These are phyloP conservation scores for Merodon equestris DNA, from an alignment of 2,888 invertebrate species.

Conservation along the genomic window DNA sequence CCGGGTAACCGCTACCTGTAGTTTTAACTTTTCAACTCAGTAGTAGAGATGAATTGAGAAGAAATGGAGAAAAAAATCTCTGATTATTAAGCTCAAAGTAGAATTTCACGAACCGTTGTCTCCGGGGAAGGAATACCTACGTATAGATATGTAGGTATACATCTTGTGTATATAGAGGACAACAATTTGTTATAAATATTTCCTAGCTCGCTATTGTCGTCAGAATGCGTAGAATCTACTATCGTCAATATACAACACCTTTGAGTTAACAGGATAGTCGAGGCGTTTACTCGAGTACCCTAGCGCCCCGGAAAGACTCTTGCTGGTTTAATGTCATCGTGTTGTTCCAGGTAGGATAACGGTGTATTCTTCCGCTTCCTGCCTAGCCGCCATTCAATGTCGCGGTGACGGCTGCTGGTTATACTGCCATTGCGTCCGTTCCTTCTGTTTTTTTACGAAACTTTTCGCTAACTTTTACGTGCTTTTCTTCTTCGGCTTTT, in stretches of 20 bases:
- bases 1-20: not conserved
- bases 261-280: not conserved
- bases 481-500: slow-evolving; percentile 35
- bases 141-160: no score
- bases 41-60: slow-evolving; percentile 1
- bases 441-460: no score
- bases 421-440: no score
- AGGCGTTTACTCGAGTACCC: no score
- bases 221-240: no score
- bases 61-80: not conserved
- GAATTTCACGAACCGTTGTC: slow-evolving; percentile 14
- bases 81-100: slow-evolving; percentile 27
- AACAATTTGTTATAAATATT: slow-evolving; percentile 46
- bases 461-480: not conserved
- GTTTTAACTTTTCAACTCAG: not conserved
- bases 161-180: slow-evolving; percentile 32
- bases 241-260: no score
- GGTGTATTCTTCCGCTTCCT: slow-evolving; percentile 41
- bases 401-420: slow-evolving; percentile 12
- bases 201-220: slow-evolving; percentile 16
- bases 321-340: slow-evolving; percentile 32
- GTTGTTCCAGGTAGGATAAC: slow-evolving; percentile 32
- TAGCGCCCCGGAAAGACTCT: not conserved
- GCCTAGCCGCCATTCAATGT: not conserved
- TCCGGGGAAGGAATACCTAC: no score